phyloP scores from a whole-genome alignment of 2,113 vertebrate genomes.

The Raja brachyura region DNA sequence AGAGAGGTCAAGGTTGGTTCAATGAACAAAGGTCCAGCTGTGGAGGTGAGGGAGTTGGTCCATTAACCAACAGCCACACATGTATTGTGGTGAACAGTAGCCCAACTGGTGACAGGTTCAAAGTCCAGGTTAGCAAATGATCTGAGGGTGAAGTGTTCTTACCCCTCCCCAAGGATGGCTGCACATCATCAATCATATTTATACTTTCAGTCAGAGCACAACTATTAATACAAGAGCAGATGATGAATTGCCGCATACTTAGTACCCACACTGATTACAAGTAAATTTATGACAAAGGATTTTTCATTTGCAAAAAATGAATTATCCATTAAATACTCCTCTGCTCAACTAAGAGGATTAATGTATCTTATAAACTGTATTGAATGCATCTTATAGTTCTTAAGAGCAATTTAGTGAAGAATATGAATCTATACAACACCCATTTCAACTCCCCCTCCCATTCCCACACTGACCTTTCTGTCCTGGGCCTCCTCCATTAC shows the following conservation, averaged over 20 bases:
- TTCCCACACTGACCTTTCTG: too few species aligned
- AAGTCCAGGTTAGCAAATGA: not conserved
- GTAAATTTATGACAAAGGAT: not conserved
- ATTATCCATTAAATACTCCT: not conserved
- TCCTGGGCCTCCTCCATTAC: too few species aligned
- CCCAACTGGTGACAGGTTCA: not conserved
- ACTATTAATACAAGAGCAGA: not conserved
- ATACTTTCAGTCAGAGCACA: not conserved
- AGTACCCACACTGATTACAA: not conserved
- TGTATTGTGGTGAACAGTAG: not conserved
- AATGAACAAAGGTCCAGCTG: not conserved
- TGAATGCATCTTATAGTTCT: too few species aligned
- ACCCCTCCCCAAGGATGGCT: not conserved
- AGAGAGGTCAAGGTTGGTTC: not conserved
- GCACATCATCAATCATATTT: not conserved
- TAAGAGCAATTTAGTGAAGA: not conserved
- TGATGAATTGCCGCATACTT: not conserved
- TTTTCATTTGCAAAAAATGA: slow-evolving; percentile 65
- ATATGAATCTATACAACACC: not conserved
- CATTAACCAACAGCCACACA: not conserved
- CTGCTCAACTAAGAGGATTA: not conserved
- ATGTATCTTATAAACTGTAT: not conserved
- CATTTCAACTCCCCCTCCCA: too few species aligned
- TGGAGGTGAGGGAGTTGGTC: not conserved
- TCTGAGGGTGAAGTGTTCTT: not conserved